Evolutionary conservation across 2,888 invertebrate species (phyloP), one percentile per base, ranked within the genome.

Genomic region (Ethmia dodecea): DNA sequence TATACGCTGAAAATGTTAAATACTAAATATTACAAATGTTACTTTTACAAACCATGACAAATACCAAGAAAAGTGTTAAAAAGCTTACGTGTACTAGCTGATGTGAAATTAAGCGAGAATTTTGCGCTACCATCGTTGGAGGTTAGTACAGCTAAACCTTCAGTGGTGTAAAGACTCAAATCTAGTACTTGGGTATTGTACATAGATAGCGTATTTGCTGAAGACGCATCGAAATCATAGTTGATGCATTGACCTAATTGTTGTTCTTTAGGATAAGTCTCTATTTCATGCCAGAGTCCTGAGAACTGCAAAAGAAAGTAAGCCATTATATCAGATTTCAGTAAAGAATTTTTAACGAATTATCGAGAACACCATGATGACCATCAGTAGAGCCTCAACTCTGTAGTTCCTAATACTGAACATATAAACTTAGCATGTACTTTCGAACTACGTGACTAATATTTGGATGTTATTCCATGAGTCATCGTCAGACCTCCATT

Each of bases 71-170:
- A n/a, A n/a, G n/a, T n/a, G n/a, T n/a, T n/a, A n/a, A n/a, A n/a
- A n/a, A n/a, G n/a, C n/a, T n/a, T n/a, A n/a, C n/a, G n/a, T n/a
- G 69, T 56, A 84, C 80, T 74, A n/a, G 41, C 41, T 4, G 56
- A 37, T 1, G 74, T 65, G 10, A 78, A 52, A 13, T 62, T 66
- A 13, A 86, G 75, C 1, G 46, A 52, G 14, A 83, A 53, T 44
- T 72, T 80, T 1, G 68, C 83, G 0, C 61, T 63, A 0, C 55
- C 60, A 30, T 73, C 75, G n/a, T 25, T 38, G 0, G 54, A 43
- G 0, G 62, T 53, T 1, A 60, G 39, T 0, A 56, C 72, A 2
- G 87, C 90, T 1, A 67, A 50, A 1, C 90, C 91, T 35, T 80
- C 80, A 30, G 89, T 88, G 1, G 77, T 78, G 3, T 81, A 75